phyloP scores from a whole-genome alignment of 2,888 invertebrate genomes.

The Ametastegia equiseti region DNA sequence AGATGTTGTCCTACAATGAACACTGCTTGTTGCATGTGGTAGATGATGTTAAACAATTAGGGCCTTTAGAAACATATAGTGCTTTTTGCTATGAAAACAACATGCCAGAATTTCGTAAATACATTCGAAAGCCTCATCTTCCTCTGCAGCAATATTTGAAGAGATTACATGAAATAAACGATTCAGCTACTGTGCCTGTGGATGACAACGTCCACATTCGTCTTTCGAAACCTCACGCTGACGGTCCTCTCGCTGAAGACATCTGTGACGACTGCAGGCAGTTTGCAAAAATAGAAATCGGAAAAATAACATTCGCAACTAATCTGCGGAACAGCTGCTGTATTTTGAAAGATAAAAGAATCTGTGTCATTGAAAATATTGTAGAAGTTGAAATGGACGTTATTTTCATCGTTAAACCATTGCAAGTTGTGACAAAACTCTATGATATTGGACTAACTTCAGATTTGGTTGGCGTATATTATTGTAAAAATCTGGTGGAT shows the following conservation, averaged over 20 bases:
- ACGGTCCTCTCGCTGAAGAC: background rate
- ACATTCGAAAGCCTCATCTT: slow-evolving; percentile 39
- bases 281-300: background rate
- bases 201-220: background rate
- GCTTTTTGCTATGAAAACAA: slow-evolving; percentile 58
- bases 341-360: background rate
- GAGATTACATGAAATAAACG: slow-evolving; percentile 30
- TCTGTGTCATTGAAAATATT: background rate
- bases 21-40: slow-evolving; percentile 55
- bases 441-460: background rate
- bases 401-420: background rate
- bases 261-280: background rate
- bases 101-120: slow-evolving; percentile 55
- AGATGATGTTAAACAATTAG: slow-evolving; percentile 51
- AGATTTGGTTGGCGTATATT: slow-evolving; percentile 17
- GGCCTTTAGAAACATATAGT: slow-evolving; percentile 54
- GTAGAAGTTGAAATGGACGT: background rate
- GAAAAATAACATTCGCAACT: background rate
- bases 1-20: slow-evolving; percentile 55
- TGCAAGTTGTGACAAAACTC: background rate
- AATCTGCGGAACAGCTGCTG: background rate
- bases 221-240: background rate
- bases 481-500: background rate
- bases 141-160: slow-evolving; percentile 33
- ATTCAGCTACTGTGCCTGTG: background rate